Percentiles rank a stretch among this genome's conserved stretches.
These are phyloP conservation scores for Papilio aristodemus DNA, from an alignment of 1,140 invertebrate species.

Conservation along the genomic window DNA sequence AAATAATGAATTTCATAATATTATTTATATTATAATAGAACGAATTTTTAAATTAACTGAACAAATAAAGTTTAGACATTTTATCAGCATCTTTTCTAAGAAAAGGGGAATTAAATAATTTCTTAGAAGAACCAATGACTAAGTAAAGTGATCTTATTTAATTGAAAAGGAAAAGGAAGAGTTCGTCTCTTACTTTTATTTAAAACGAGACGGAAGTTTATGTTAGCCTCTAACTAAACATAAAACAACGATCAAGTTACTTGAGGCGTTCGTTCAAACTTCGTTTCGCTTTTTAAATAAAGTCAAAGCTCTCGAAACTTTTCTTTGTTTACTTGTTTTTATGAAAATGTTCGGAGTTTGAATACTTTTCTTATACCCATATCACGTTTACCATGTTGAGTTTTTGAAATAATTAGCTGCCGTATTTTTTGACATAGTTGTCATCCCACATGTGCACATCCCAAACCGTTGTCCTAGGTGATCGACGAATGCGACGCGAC, in stretches of 20 bases:
- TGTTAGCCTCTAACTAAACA: background rate
- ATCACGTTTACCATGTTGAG: background rate
- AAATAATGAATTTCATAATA: conserved; percentile 7
- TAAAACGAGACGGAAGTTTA: background rate
- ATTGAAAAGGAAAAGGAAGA: background rate
- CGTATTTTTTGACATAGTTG: background rate
- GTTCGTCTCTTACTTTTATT: conserved; percentile 10
- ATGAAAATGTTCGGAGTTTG: background rate
- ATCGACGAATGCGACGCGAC: too few species aligned
- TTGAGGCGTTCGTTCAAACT: background rate
- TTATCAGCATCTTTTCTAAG: too few species aligned
- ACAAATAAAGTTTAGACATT: too few species aligned
- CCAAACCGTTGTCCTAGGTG: too few species aligned
- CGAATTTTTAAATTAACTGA: too few species aligned
- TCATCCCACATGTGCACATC: too few species aligned
- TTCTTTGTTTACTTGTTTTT: conserved; percentile 11
- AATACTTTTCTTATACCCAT: conserved; percentile 7
- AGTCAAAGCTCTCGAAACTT: conserved; percentile 17
- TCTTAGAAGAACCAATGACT: too few species aligned
- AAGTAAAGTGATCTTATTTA: too few species aligned
- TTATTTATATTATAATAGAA: too few species aligned
- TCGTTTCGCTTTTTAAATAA: conserved; percentile 13
- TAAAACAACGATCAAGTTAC: conserved; percentile 19
- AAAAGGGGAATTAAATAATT: too few species aligned
- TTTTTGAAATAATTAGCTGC: background rate